Evolutionary conservation across 2,113 vertebrate species (phyloP).

Genomic region (Ammodytes dubius): DNA sequence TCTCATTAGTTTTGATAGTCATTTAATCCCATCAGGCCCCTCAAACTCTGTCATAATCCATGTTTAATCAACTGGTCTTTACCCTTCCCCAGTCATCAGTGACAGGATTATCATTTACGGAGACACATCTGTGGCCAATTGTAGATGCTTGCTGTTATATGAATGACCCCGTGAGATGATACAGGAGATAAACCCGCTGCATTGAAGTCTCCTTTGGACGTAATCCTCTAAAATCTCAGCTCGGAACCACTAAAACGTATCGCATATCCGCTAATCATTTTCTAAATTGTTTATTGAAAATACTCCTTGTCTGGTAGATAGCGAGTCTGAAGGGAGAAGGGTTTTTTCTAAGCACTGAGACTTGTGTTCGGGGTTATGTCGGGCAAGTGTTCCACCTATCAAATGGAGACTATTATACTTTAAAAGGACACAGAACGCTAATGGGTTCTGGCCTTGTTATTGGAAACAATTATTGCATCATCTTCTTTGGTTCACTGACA

Average conservation of each 20-base stretch:
- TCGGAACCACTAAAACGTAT: conserved; percentile 62
- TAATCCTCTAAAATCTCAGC: conserved; percentile 71
- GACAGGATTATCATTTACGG: conserved; percentile 71
- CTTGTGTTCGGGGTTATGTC: conserved; percentile 37
- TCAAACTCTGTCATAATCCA: conserved; percentile 57
- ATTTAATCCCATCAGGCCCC: conserved; percentile 63
- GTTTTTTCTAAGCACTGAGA: conserved; percentile 23
- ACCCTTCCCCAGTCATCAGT: conserved; percentile 67
- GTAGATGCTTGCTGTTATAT: conserved; percentile 60
- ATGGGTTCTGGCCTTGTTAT: conserved; percentile 35
- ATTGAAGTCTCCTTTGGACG: conserved; percentile 54
- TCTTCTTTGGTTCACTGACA: conserved; percentile 46
- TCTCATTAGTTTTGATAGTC: conserved; percentile 69
- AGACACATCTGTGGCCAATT: conserved; percentile 80
- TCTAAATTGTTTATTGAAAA: conserved; percentile 75
- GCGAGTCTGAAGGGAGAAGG: conserved; percentile 14
- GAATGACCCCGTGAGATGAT: conserved; percentile 71
- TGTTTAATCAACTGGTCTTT: conserved; percentile 69
- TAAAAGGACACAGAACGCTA: not conserved
- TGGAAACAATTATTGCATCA: conserved; percentile 49
- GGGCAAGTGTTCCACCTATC: conserved; percentile 15
- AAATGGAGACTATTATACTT: conserved; percentile 13
- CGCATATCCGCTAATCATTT: conserved; percentile 73
- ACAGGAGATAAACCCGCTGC: conserved; percentile 67
- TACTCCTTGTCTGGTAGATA: conserved; percentile 41